Evolutionary conservation across 2,113 vertebrate genomes (phyloP), one percentile per base, ranked within the genome.

Genomic region (Myiopsitta monachus): DNA sequence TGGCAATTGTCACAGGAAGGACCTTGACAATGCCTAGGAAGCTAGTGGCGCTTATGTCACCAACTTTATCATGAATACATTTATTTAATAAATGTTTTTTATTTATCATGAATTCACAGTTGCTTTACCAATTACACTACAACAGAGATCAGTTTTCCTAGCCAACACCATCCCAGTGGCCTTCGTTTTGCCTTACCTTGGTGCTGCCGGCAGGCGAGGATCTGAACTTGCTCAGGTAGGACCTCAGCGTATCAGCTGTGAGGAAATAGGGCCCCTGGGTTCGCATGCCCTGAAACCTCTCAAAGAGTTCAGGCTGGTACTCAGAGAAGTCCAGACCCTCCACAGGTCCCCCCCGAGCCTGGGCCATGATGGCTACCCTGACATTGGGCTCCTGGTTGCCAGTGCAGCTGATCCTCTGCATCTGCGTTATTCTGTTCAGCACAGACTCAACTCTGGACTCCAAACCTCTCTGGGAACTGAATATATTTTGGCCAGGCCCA

Each of bases 401-500:
- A 0, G 98, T 98, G 89, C 99, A 99, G 95, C 99, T 99, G 90
- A 99, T 98, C 9, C 86, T 66, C 16, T 97, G 97, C 97, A 99
- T 98, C 97, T 99, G 98, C 1, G 97, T 98, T 92, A 99, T 98
- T 75, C 98, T 98, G 39, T 98, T 98, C 92, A 99, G 95, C 96
- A 99, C 98, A 0, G 94, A 59, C 1, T 97, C 95, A 43, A 99
- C 95, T 84, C 98, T 98, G 63, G 97, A 97, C 94, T 99, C 98
- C 3, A 99, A 96, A 54, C 95, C 98, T 66, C 97, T 98, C 97
- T 99, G 99, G 76, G 90, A 81, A 64, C 33, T 95, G 95, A 99
- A 99, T 51, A 99, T 97, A 33, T 97, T 99, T 97, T 99, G 98
- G 3, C 97, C 96, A 0, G 96, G 19, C 22, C 67, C 77, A 3